Percentiles rank a stretch among this genome's conserved stretches.
Conservation (phyloP, 2,888 invertebrate genomes). For the Oligia latruncula region DNA sequence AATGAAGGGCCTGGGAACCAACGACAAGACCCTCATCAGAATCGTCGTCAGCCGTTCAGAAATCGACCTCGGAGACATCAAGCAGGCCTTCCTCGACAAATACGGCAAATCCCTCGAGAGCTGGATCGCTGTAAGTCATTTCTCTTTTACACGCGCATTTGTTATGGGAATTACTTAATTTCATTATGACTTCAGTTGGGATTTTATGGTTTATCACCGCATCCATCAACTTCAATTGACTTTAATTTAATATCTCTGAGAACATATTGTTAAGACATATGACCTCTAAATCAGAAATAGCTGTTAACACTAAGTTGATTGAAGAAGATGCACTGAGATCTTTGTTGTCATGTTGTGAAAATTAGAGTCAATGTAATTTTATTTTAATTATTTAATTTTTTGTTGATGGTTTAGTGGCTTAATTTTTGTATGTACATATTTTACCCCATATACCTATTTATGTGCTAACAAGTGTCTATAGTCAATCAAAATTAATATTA, state of each 20-base stretch:
- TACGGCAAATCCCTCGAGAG: conserved; percentile 95
- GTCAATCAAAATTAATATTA: conserved; percentile 37
- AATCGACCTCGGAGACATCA: conserved; percentile 98
- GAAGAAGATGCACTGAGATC: conserved; percentile 42
- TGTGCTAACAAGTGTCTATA: conserved; percentile 49
- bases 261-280: conserved; percentile 34
- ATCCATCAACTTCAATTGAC: conserved; percentile 54
- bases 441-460: conserved; percentile 30
- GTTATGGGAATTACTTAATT: conserved; percentile 51
- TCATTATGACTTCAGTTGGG: conserved; percentile 33
- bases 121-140: conserved; percentile 95
- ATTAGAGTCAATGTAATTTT: conserved; percentile 33
- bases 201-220: conserved; percentile 41
- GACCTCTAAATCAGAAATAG: conserved; percentile 51
- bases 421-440: conserved; percentile 33
- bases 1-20: conserved; percentile 97
- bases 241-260: conserved; percentile 43
- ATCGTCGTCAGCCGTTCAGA: conserved; percentile 97
- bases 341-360: conserved; percentile 28
- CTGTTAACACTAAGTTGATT: conserved; percentile 40
- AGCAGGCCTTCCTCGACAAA: conserved; percentile 95
- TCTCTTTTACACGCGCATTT: conserved; percentile 40
- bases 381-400: conserved; percentile 15
- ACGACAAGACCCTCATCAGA: conserved; percentile 97
- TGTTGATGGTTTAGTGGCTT: conserved; percentile 45